Evolutionary conservation across 2,113 vertebrate species (phyloP), one percentile per base, ranked within the genome.

Genomic region (Mustela nigripes): DNA sequence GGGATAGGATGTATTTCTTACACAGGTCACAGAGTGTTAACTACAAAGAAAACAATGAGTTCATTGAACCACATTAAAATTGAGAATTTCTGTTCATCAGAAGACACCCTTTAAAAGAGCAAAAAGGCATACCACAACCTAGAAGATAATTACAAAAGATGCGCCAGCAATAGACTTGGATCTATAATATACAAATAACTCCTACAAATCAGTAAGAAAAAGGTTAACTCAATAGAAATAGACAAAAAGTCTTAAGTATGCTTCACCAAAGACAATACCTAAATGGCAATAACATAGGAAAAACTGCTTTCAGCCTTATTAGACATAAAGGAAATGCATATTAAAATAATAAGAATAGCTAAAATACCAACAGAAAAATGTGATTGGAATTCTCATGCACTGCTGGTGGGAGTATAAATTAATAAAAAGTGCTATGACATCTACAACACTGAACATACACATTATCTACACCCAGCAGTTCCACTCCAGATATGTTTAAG

Each of bases 61-160:
- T 80, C 56, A 24, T 50, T 92, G 39, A 53, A 78, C 36, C 76
- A 96, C 9, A 73, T 91, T 78, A 97, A 96, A 94, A 71, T 92
- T 78, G 89, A 84, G 48, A 91, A 93, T 8, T 71, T 85, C 87
- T 33, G 14, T 79, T 95, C 67, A 82, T 73, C 78, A 89, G 83
- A 93, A 82, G 15, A 62, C 0, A 42, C 5, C 3, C 53, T 73
- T 94, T 86, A 58, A 90, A 83, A 91, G 36, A 88, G 21, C 50
- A 63, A 81, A 93, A 91, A 88, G 50, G 12, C n/a, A 81, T 63
- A 63, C 48, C 26, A 73, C 12, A 95, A 58, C 9, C 45, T 78
- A 62, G 67, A 92, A 92, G 15, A 78, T 74, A 92, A 42, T 95
- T 85, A 80, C 11, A 89, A 39, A 39, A 82, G 28, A 83, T 91